Percentiles rank a stretch among this genome's conserved stretches.
phyloP scores from a whole-genome alignment of 2,797 vertebrate species.

The Morus bassanus region DNA sequence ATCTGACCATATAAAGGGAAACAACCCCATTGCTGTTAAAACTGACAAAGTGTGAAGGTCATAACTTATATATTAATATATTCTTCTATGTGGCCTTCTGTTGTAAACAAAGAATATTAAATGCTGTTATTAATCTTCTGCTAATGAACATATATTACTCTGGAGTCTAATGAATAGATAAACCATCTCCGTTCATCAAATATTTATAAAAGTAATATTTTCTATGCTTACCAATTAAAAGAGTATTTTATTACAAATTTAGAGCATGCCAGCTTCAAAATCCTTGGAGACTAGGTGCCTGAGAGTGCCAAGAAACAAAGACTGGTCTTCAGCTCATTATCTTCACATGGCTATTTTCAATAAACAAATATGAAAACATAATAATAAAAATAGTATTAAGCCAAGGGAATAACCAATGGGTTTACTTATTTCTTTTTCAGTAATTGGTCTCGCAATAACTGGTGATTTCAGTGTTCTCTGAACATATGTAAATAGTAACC shows the following conservation, averaged over 20 bases:
- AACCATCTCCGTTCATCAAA: conserved; percentile 76
- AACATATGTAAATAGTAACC: not conserved
- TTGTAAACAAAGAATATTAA: conserved; percentile 83
- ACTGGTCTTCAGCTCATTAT: not conserved
- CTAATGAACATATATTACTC: conserved; percentile 77
- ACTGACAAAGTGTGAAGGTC: conserved; percentile 52
- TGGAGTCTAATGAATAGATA: conserved; percentile 75
- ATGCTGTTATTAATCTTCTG: conserved; percentile 65
- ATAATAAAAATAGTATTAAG: not conserved
- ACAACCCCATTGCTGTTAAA: conserved; percentile 50
- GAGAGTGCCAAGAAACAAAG: not conserved
- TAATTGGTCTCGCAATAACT: not conserved
- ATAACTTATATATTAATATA: conserved; percentile 76
- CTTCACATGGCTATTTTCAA: not conserved
- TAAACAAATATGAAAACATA: not conserved
- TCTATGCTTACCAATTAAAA: conserved; percentile 50
- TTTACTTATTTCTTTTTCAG: not conserved
- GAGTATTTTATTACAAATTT: conserved; percentile 46
- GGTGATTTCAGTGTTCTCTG: not conserved
- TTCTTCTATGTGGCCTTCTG: conserved; percentile 70
- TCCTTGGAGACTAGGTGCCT: not conserved
- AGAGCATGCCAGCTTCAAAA: not conserved
- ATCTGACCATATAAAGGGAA: conserved; percentile 25
- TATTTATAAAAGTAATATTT: conserved; percentile 83
- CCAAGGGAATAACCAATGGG: not conserved